Evolutionary conservation across 1,140 invertebrate species (phyloP).

Genomic region (Cydia amplana): DNA sequence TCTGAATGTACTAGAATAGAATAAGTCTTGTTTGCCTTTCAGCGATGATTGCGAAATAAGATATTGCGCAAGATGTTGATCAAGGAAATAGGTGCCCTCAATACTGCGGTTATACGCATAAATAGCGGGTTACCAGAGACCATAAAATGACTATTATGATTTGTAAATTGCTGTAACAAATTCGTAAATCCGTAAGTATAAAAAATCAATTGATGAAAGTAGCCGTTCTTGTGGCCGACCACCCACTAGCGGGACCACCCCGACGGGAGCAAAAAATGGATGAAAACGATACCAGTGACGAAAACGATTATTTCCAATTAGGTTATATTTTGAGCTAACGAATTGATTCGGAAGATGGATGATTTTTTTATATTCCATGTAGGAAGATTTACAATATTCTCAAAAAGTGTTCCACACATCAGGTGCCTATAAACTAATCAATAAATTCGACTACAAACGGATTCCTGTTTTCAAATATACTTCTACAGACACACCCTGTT

Average conservation of each 20-base stretch:
- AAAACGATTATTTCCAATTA: slow-evolving; percentile 36
- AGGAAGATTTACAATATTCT: not conserved
- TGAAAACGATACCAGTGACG: slow-evolving; percentile 41
- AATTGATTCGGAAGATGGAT: not conserved
- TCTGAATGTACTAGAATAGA: slow-evolving; percentile 28
- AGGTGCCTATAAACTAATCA: too few relatives aligned
- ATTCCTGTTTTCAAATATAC: too few relatives aligned
- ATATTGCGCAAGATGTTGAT: slow-evolving; percentile 32
- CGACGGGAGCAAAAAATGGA: slow-evolving; percentile 39
- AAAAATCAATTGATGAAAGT: slow-evolving; percentile 22
- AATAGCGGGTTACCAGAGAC: not conserved
- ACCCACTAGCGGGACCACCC: slow-evolving; percentile 44
- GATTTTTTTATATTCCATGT: not conserved
- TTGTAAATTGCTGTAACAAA: slow-evolving; percentile 13
- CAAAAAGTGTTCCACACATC: too few relatives aligned
- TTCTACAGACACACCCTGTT: not conserved
- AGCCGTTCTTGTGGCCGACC: slow-evolving; percentile 42
- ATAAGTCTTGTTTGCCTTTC: slow-evolving; percentile 29
- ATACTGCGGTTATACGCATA: slow-evolving; percentile 7
- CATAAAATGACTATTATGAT: slow-evolving; percentile 17
- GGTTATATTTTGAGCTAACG: slow-evolving; percentile 13
- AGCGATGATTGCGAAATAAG: slow-evolving; percentile 27
- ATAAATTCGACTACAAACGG: too few relatives aligned
- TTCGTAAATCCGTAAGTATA: slow-evolving; percentile 7
- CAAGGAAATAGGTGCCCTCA: slow-evolving; percentile 28